Base-by-base conservation (phyloP, 2,888 invertebrate genomes). In the Tinea semifulvella region DNA sequence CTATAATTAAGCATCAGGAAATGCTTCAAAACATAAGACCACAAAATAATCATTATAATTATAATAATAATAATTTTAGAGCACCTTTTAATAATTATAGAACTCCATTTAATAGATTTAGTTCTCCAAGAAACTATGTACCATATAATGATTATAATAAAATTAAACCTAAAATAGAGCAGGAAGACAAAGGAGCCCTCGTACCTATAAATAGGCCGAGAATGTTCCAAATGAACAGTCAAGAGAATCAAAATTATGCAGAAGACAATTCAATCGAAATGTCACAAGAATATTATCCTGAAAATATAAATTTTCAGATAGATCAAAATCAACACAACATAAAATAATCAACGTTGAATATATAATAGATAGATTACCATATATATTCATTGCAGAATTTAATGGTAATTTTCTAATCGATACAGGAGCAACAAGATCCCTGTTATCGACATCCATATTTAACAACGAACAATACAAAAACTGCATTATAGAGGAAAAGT, bases 401-500 rank as follows among this genome's bases (percentile, higher is more conserved):
- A 39, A 19, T n/a, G 36, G 35, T 5, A 45, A 45, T 4, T 45
- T 45, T 27, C 13, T 45, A 25, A 45, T 45, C 25, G 45, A 45
- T 19, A 45, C 45, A n/a, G 45, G 45, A 17, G 42, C 42, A 16
- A 26, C 42, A 14, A 22, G 26, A 7, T 42, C 42, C 5, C 14
- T 42, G 10, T n/a, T 42, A 4, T 13, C 25, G 3, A 5, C 42
- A 11, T n/a, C 8, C 3, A 25, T 26, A 10, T 13, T 42, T 5
- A 16, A 14, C 13, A 13, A 25, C 8, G 25, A 35, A 10, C 18
- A 27, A 18, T 40, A 27, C 18, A 11, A 11, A n/a, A 18, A 39
- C 4, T 27, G 13, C 19, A 45, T 25, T 13, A 8, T 25, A 10
- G n/a, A 20, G 3, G 44, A 45, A 39, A 13, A 16, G 5, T 26